phyloP scores from a whole-genome alignment of 35 echinoderm and acorn worm genomes.

The Holothuria glaberrima region DNA sequence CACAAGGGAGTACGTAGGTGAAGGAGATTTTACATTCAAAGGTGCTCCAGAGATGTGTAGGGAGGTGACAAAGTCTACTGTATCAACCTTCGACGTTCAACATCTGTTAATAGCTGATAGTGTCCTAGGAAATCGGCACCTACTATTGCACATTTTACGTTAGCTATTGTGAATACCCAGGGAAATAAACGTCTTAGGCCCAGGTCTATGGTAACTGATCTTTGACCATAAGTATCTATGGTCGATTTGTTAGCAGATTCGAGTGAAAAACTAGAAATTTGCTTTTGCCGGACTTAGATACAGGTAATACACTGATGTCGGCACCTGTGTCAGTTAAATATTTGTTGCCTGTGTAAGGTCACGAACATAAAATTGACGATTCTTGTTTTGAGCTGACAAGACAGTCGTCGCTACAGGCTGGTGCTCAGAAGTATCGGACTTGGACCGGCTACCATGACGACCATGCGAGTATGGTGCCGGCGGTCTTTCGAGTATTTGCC shows the following conservation, averaged over 20 bases:
- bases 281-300: neutral
- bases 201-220: neutral
- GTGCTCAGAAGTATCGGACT: slow-evolving; percentile 18
- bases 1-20: neutral
- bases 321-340: slow-evolving; percentile 45
- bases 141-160: slow-evolving; percentile 46
- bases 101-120: slow-evolving; percentile 47
- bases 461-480: neutral
- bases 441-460: neutral
- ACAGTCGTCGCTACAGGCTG: slow-evolving; percentile 29
- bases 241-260: slow-evolving; percentile 5
- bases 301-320: slow-evolving; percentile 26
- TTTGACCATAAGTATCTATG: neutral
- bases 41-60: neutral
- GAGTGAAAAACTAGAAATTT: neutral
- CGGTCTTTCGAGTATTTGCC: neutral
- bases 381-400: neutral
- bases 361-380: slow-evolving; percentile 33
- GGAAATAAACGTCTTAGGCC: neutral
- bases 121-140: slow-evolving; percentile 65
- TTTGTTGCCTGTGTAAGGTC: neutral
- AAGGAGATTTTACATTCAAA: neutral
- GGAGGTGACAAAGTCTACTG: slow-evolving; percentile 41
- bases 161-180: slow-evolving; percentile 58
- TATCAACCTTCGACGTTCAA: slow-evolving; percentile 17